Evolutionary conservation across 1,140 invertebrate genomes (phyloP), one percentile per base, ranked within the genome.

Genomic region (Drosophila lini): DNA sequence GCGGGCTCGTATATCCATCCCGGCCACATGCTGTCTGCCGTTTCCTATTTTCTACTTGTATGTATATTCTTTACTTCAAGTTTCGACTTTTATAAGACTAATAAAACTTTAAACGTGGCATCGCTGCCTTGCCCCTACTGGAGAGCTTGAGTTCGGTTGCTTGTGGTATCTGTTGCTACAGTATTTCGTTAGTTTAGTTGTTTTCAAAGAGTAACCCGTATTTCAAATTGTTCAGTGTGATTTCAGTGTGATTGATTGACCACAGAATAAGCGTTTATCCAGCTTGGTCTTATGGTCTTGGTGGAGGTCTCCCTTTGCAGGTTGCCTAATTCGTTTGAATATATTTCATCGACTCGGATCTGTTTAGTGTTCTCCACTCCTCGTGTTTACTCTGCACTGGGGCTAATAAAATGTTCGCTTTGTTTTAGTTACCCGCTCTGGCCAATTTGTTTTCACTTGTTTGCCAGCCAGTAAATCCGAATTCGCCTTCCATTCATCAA

Each of bases 161-260:
- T 31, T 50, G 42, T 50, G 69, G 38, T 71, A 57, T 71, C 69
- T 71, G 69, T 42, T 71, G 44, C 67, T 71, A 73, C 69, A 59
- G 53, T 73, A 59, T 50, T 73, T 73, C 56, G 68, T 62, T 63
- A 50, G 64, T 68, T 63, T 63, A 50, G 25, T 50, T 50, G 28
- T 59, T 65, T 74, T 75, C 44, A 86, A 85, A 74, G 74, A 88
- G 68, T 83, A 86, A 88, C 83, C 83, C 83, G 83, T 88, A 89
- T 88, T 83, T 59, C 57, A 80, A 80, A 77, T 77, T 68, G 62
- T 76, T 77, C 81, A 82, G 80, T 80, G 70, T 81, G 42, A 38
- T 42, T 80, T 70, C 10, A 45, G 56, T 69, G 63, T 62, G 74
- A 70, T 77, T 78, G 71, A 61, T 76, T 50, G 52, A 44, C 64